phyloP scores from a whole-genome alignment of 2,113 vertebrate species.

The Lepisosteus osseus region DNA sequence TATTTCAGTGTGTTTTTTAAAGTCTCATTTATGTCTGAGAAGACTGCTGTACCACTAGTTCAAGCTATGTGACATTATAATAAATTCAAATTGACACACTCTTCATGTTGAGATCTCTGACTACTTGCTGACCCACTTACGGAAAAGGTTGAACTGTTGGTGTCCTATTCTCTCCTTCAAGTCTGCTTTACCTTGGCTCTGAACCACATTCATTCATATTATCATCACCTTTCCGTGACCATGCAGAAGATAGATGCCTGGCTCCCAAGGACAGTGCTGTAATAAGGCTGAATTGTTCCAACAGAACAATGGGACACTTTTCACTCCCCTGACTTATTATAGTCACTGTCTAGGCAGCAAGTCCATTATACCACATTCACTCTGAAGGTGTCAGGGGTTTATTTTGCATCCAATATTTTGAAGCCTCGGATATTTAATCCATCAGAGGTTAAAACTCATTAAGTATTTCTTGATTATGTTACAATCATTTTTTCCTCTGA shows the following conservation, averaged over 20 bases:
- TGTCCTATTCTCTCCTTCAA: background rate
- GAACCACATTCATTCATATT: constrained; percentile 56
- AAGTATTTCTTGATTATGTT: too few relatives aligned
- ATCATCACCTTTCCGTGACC: constrained; percentile 61
- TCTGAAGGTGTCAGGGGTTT: background rate
- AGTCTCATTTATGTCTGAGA: background rate
- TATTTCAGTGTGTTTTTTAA: too few relatives aligned
- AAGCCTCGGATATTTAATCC: too few relatives aligned
- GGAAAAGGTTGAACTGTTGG: background rate
- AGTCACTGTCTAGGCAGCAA: constrained; percentile 22
- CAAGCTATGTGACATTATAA: background rate
- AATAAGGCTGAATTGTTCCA: constrained; percentile 41
- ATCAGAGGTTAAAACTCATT: too few relatives aligned
- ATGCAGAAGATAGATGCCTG: constrained; percentile 54
- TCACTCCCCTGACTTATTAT: constrained; percentile 31
- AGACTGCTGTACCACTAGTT: background rate
- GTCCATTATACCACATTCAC: constrained; percentile 13
- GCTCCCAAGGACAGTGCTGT: constrained; percentile 58
- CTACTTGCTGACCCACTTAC: background rate
- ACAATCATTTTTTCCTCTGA: too few relatives aligned
- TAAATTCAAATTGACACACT: background rate
- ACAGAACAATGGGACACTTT: constrained; percentile 29
- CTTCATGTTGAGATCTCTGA: background rate
- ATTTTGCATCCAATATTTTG: too few relatives aligned
- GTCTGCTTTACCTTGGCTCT: constrained; percentile 53